Percentiles rank a stretch among this genome's conserved stretches.
These are phyloP conservation scores for Oryzias woworae DNA, from an alignment of 2,113 vertebrate species.

Conservation along the genomic window DNA sequence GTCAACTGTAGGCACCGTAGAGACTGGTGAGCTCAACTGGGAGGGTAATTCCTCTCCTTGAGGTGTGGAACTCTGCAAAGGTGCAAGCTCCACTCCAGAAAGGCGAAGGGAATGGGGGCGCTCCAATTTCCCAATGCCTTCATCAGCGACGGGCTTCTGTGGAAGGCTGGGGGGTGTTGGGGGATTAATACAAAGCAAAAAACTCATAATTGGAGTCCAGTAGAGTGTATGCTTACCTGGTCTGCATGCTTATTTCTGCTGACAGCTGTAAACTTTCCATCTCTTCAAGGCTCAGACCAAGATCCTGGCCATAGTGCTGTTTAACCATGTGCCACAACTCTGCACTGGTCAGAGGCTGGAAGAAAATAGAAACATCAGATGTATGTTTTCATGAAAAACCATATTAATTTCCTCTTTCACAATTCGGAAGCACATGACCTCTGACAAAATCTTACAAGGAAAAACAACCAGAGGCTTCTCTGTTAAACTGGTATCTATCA, in stretches of 20 bases:
- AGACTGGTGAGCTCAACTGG: constrained; percentile 36
- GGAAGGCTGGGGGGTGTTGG: constrained; percentile 49
- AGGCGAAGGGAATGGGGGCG: constrained; percentile 62
- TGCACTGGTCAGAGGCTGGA: constrained; percentile 80
- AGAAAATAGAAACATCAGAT: not conserved
- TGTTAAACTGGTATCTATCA: too few relatives aligned
- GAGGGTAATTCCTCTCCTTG: constrained; percentile 65
- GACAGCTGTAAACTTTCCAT: constrained; percentile 86
- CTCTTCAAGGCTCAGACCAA: constrained; percentile 90
- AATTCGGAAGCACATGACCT: too few relatives aligned
- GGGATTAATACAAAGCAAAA: not conserved
- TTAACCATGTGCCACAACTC: constrained; percentile 91
- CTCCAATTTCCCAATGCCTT: constrained; percentile 54
- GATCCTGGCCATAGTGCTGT: constrained; percentile 90
- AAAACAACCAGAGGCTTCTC: too few relatives aligned
- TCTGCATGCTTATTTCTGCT: constrained; percentile 76
- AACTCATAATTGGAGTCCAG: not conserved
- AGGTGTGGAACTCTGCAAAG: constrained; percentile 63
- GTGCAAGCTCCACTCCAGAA: constrained; percentile 46
- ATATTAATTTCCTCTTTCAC: not conserved
- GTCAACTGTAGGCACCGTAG: constrained; percentile 6
- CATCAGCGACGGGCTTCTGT: constrained; percentile 55
- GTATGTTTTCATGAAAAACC: not conserved
- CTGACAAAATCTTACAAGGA: too few relatives aligned
- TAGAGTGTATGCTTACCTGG: constrained; percentile 73